Percentiles rank a stretch among this genome's conserved stretches.
phyloP scores from a whole-genome alignment of 2,797 vertebrate genomes.

The Siniperca undulata region DNA sequence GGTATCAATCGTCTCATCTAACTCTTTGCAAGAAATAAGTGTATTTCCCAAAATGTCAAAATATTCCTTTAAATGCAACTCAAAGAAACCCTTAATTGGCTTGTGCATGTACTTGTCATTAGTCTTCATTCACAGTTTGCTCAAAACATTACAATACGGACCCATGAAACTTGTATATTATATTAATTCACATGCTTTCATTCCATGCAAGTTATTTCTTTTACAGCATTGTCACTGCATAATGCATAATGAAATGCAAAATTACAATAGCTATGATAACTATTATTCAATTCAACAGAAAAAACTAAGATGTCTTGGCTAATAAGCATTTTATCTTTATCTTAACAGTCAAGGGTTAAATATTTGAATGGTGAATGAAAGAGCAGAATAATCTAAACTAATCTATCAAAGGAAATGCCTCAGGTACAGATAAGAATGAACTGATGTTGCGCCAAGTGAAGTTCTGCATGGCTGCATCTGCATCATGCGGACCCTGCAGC shows the following conservation, averaged over 20 bases:
- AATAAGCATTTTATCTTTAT: conserved; percentile 16
- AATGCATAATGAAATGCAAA: neutral
- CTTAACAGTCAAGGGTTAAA: conserved; percentile 45
- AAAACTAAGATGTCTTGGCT: neutral
- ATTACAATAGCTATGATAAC: neutral
- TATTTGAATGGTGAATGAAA: conserved; percentile 51
- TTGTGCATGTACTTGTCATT: neutral
- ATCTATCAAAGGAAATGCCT: conserved; percentile 67
- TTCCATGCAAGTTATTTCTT: neutral
- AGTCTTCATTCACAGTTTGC: neutral
- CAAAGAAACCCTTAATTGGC: neutral
- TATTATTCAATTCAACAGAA: conserved; percentile 1
- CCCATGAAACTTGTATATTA: neutral
- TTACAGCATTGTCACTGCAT: neutral
- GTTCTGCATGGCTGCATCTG: conserved; percentile 70
- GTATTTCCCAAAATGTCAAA: neutral
- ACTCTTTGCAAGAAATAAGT: neutral
- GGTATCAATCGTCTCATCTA: neutral
- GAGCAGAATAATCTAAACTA: conserved; percentile 54
- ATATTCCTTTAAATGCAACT: neutral
- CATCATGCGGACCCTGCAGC: conserved; percentile 59
- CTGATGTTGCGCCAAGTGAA: conserved; percentile 67
- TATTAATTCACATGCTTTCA: neutral
- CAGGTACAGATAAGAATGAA: conserved; percentile 56
- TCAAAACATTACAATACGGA: neutral